Evolutionary conservation across 2,888 invertebrate genomes (phyloP), one percentile per base, ranked within the genome.

Genomic region (Pseudanteris insignis): DNA sequence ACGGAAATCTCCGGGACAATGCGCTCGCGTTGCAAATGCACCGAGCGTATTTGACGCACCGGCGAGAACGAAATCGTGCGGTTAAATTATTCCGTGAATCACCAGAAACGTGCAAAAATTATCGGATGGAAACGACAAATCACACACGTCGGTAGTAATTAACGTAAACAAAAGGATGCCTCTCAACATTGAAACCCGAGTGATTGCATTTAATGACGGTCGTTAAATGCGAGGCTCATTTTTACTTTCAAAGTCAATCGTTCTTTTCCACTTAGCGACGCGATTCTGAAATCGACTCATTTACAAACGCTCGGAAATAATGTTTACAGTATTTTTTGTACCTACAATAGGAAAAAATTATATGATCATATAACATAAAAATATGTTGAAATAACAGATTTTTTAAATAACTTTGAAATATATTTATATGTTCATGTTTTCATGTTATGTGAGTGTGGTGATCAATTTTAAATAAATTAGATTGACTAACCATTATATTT

Each of bases 161-260:
- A 51, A 48, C 40, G 38, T 32, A 38, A 38, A 48, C 48, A 37
- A 38, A 38, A 18, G n/a, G 36, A 37, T 47, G 21, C 29, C 28
- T 30, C 29, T 47, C 36, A 37, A 30, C 47, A 47, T 47, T 47
- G 47, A 47, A 30, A 21, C 25, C 1, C 40, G 18, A 29, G 3
- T 14, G 38, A 38, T 36, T 26, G 38, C 26, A 28, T 38, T 38
- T 38, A 40, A 29, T 40, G 40, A 28, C 29, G 40, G 15, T 13
- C 40, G 8, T 18, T 12, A 18, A 2, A 26, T 28, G 8, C 40
- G 18, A 18, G 40, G 13, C 13, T 29, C 18, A 14, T 28, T 46
- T 46, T 32, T 32, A 2, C 6, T 13, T 13, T 30, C 18, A 18
- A 18, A 18, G 18, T 4, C 18, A 18, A 18, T 18, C 6, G 4